Evolutionary conservation across 2,113 vertebrate genomes (phyloP).

Genomic region (Chamaea fasciata): DNA sequence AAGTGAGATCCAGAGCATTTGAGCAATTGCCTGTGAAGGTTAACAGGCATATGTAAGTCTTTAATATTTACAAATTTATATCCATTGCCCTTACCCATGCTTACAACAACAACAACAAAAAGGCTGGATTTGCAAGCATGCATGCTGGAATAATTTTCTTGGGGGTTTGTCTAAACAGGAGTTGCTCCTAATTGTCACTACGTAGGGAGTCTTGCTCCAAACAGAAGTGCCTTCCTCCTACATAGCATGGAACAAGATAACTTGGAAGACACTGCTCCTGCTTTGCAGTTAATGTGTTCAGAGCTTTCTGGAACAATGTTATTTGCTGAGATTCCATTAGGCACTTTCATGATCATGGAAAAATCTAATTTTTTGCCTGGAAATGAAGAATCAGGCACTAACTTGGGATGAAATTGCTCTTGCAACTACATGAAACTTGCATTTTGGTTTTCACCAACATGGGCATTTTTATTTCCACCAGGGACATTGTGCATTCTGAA

Average conservation of each 20-base stretch:
- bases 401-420: background rate
- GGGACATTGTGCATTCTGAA: background rate
- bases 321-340: background rate
- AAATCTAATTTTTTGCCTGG: background rate
- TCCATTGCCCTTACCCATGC: background rate
- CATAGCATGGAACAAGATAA: background rate
- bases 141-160: background rate
- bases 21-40: background rate
- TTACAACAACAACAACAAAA: background rate
- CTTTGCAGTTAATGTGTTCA: background rate
- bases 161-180: background rate
- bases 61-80: background rate
- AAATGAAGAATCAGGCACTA: background rate
- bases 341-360: background rate
- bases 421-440: background rate
- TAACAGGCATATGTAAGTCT: background rate
- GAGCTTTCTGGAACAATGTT: background rate
- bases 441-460: background rate
- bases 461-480: background rate
- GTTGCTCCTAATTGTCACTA: background rate
- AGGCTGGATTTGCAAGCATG: background rate
- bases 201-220: background rate
- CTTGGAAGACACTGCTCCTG: background rate
- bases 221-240: background rate
- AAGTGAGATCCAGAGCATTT: background rate